Evolutionary conservation across 53 echinoderm and acorn worm species (phyloP).

Genomic region (Temnopleurus reevesii): DNA sequence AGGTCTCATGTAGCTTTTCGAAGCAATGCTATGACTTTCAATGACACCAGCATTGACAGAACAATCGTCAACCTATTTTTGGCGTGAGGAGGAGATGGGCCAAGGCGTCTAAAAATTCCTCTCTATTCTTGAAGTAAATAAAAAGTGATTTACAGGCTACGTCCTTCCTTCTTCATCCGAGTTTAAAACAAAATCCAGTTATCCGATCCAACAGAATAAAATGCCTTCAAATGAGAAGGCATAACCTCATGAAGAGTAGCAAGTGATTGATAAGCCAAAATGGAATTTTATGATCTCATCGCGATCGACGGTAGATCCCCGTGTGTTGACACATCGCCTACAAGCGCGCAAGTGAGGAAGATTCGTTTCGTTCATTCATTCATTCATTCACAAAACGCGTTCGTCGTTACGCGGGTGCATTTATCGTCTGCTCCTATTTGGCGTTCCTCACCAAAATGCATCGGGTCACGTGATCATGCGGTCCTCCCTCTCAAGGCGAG

Average conservation of each 20-base stretch:
- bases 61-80: neutral
- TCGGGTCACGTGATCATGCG: neutral
- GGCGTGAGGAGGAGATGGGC: neutral
- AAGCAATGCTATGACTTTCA: neutral
- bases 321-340: constrained; percentile 34
- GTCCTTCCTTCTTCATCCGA: neutral
- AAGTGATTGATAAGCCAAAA: neutral
- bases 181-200: neutral
- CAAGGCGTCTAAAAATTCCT: neutral
- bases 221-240: constrained; percentile 13
- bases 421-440: neutral
- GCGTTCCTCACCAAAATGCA: neutral
- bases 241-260: neutral
- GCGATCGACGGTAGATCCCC: neutral
- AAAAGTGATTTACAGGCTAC: neutral
- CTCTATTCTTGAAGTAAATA: neutral
- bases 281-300: constrained; percentile 34
- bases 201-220: neutral
- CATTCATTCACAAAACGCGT: constrained; percentile 43
- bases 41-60: neutral
- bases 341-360: constrained; percentile 6
- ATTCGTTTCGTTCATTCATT: no score
- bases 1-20: neutral
- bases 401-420: constrained; percentile 10
- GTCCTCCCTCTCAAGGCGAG: constrained; percentile 31